A percentile compares a stretch with the other conserved stretches of the same genome.
These are phyloP conservation scores for Parapristionchus giblindavisi DNA, from an alignment of 2,888 invertebrate genomes.

Conservation along the genomic window DNA sequence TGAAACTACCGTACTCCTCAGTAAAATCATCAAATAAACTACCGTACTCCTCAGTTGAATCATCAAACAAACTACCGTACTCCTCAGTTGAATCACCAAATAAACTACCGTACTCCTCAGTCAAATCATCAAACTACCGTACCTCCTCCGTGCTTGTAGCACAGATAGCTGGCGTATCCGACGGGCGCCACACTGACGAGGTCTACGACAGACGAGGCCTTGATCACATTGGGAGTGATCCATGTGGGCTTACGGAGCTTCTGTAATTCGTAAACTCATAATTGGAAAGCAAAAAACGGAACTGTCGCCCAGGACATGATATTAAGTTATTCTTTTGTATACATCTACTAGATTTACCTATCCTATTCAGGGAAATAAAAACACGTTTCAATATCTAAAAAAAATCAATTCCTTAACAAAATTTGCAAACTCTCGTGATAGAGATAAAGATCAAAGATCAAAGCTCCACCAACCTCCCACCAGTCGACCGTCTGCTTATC, in stretches of 20 bases:
- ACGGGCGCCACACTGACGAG: slow-evolving; percentile 58
- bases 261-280: slow-evolving; percentile 14
- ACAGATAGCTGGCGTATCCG: slow-evolving; percentile 66
- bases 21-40: too few relatives aligned
- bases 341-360: background rate
- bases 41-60: too few relatives aligned
- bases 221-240: slow-evolving; percentile 27
- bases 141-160: slow-evolving; percentile 67
- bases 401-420: background rate
- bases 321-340: background rate
- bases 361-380: background rate
- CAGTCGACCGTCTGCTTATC: slow-evolving; percentile 52
- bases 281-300: background rate
- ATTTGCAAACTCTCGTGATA: too few relatives aligned
- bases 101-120: background rate
- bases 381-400: background rate
- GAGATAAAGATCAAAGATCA: too few relatives aligned
- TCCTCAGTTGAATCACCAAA: too few relatives aligned
- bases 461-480: slow-evolving; percentile 50
- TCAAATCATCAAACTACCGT: background rate
- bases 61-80: too few relatives aligned
- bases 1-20: too few relatives aligned
- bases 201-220: slow-evolving; percentile 56
- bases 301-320: background rate
- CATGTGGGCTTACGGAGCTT: slow-evolving; percentile 37